phyloP scores from a whole-genome alignment of 2,113 vertebrate genomes.

The Cromileptes altivelis region DNA sequence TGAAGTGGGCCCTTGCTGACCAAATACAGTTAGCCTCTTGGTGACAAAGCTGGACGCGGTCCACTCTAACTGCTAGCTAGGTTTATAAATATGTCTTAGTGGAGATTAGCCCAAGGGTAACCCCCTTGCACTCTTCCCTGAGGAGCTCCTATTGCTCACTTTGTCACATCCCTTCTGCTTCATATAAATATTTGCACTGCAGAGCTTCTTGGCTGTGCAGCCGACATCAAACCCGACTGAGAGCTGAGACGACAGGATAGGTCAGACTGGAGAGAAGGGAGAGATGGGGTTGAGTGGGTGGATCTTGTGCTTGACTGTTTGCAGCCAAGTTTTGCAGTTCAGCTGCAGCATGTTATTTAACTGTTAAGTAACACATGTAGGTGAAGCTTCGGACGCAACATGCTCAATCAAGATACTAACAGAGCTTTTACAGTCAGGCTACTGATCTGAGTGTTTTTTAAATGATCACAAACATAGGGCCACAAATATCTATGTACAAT shows the following conservation, averaged over 20 bases:
- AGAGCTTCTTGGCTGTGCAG: constrained; percentile 46
- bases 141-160: constrained; percentile 60
- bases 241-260: constrained; percentile 10
- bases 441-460: neutral
- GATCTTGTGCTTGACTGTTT: constrained; percentile 8
- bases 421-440: neutral
- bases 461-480: neutral
- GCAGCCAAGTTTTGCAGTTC: constrained; percentile 35
- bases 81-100: constrained; percentile 76
- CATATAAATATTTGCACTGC: constrained; percentile 73
- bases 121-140: constrained; percentile 40
- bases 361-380: constrained; percentile 28
- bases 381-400: neutral
- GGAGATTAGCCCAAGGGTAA: constrained; percentile 70
- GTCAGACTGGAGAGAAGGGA: constrained; percentile 14
- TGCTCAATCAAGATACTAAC: neutral
- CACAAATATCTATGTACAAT: neutral
- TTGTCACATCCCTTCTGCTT: constrained; percentile 64
- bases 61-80: constrained; percentile 49
- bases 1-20: constrained; percentile 24
- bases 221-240: constrained; percentile 22
- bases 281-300: constrained; percentile 6
- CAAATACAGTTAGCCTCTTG: constrained; percentile 52
- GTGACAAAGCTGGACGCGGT: constrained; percentile 52
- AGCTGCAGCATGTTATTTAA: constrained; percentile 29